Evolutionary conservation across 2,888 invertebrate genomes (phyloP), one percentile per base, ranked within the genome.

Genomic region (Amitus sp.): DNA sequence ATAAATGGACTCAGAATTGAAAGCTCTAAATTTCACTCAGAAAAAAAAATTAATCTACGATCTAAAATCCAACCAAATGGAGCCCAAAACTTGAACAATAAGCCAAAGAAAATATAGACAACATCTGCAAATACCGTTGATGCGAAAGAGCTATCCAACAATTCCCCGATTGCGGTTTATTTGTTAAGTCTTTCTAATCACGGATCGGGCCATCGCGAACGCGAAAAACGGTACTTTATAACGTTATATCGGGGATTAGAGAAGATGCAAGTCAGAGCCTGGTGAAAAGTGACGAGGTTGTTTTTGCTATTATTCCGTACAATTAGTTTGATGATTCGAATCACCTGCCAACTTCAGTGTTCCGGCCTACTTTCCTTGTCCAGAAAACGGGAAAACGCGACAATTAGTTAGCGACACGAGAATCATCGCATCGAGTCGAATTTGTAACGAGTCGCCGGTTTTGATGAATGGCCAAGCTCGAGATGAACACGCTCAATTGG

Each of bases 281-380:
- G 55, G 45, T 47, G 48, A 45, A n/a, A n/a, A 50, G 51, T 52
- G 63, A 63, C 58, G 63, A 63, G 63, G 59, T 55, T 56, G 63
- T 63, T 63, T 63, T 63, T 63, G 52, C 63, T 52, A 63, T 59
- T 55, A 59, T 48, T 52, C 30, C 49, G 46, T 55, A 42, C 59
- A 63, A 63, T 63, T 63, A 63, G 63, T 49, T 45, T 59, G 59
- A 59, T 63, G 59, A 63, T 63, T 40, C 55, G 63, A 55, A 55
- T 55, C 63, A 63, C 55, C 63, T 63, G 63, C 51, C 55, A 58
- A n/a, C n/a, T n/a, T n/a, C n/a, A n/a, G n/a, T n/a, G n/a, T n/a
- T n/a, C n/a, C n/a, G n/a, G n/a, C n/a, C n/a, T n/a, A n/a, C n/a
- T n/a, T n/a, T n/a, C n/a, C n/a, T n/a, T n/a, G n/a, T n/a, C n/a